Conservation (phyloP, 2,797 vertebrate genomes). For the Benthosema pterotum region DNA sequence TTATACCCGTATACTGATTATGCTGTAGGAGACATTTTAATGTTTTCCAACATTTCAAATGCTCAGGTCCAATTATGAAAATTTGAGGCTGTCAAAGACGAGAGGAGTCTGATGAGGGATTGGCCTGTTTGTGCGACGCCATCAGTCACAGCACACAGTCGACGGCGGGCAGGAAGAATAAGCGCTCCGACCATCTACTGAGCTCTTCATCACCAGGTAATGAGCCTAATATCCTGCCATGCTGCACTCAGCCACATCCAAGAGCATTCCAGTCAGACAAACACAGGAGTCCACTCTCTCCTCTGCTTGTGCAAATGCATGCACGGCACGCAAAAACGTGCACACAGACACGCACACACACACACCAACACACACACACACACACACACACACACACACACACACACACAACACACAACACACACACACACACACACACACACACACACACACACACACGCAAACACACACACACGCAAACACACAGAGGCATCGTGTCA, state of each 20-base stretch:
- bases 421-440: constrained; percentile 10
- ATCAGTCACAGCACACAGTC: constrained; percentile 71
- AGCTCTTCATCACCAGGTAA: constrained; percentile 73
- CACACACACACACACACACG: constrained; percentile 12
- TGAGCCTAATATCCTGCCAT: constrained; percentile 71
- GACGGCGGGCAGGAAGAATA: constrained; percentile 66
- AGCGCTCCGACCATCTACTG: constrained; percentile 70
- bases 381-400: constrained; percentile 5
- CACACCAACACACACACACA: neutral
- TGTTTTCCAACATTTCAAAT: neutral
- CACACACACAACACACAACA: neutral
- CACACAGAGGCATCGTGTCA: no score
- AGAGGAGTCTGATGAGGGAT: constrained; percentile 64
- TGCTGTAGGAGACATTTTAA: no score
- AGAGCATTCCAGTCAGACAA: constrained; percentile 52
- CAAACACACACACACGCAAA: neutral
- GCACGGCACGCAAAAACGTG: neutral
- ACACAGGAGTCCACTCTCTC: constrained; percentile 10
- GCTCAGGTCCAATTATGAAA: constrained; percentile 50
- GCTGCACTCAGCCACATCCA: constrained; percentile 53
- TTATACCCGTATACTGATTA: no score
- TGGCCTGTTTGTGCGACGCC: constrained; percentile 49
- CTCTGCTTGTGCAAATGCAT: constrained; percentile 3
- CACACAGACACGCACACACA: neutral
- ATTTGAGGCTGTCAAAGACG: constrained; percentile 59